A percentile compares a stretch with the other conserved stretches of the same genome.
These are phyloP conservation scores for silkworm (Bombyx mori) DNA, from an alignment of 1,140 invertebrate species.

Conservation along the genomic window DNA sequence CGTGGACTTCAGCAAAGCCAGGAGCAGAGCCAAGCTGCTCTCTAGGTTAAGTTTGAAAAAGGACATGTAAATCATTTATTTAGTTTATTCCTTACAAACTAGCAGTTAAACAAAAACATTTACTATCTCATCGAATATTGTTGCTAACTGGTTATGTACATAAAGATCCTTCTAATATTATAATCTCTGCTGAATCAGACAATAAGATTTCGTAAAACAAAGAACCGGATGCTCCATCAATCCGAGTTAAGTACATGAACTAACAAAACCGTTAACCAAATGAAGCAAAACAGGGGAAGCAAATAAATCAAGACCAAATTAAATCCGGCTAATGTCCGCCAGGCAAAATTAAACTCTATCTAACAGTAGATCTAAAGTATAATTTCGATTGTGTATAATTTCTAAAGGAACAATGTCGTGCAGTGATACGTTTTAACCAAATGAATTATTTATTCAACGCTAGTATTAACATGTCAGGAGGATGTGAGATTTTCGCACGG, in stretches of 20 bases:
- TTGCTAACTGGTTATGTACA: no score
- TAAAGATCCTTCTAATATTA: no score
- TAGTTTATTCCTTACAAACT: no score
- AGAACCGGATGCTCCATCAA: no score
- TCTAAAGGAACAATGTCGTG: not conserved
- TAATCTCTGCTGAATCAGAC: no score
- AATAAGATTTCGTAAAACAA: no score
- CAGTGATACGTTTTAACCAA: constrained; percentile 50
- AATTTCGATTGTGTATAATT: not conserved
- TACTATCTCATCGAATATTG: no score
- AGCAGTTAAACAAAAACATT: no score
- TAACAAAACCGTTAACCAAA: constrained; percentile 6
- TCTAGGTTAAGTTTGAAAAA: no score
- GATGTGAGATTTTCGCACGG: constrained; percentile 23
- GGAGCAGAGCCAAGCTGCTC: no score
- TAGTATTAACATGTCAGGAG: constrained; percentile 63
- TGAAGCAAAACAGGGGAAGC: constrained; percentile 3
- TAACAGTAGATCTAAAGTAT: not conserved
- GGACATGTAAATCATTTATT: no score
- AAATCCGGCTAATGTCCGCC: not conserved
- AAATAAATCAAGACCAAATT: constrained; percentile 3
- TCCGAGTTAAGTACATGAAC: not conserved
- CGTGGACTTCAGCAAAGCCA: no score
- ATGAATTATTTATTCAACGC: constrained; percentile 64
- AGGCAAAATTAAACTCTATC: not conserved